phyloP scores from a whole-genome alignment of 1,140 invertebrate genomes.

The Drosophila melanica region DNA sequence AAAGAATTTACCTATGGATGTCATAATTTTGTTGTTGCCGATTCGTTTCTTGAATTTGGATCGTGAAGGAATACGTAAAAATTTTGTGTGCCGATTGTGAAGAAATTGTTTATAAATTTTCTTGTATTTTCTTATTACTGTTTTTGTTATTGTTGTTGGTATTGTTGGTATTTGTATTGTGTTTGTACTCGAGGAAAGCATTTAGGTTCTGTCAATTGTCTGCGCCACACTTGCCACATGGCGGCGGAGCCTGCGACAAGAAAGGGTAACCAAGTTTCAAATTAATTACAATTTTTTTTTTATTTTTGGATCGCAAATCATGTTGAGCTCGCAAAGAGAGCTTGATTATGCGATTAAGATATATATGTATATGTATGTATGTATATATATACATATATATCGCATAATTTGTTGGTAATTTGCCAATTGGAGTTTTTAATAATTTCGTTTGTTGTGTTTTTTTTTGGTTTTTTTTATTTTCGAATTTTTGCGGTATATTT shows the following conservation, averaged over 20 bases:
- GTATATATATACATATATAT: no score
- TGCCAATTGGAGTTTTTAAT: slow-evolving; percentile 27
- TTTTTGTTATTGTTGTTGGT: slow-evolving; percentile 14
- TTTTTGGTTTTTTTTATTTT: not conserved
- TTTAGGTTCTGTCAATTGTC: slow-evolving; percentile 34
- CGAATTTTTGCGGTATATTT: slow-evolving; percentile 17
- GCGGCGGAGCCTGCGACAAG: slow-evolving; percentile 22
- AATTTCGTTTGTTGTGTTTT: slow-evolving; percentile 10
- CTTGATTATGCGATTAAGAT: not conserved
- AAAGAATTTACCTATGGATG: slow-evolving; percentile 83
- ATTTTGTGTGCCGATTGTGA: slow-evolving; percentile 51
- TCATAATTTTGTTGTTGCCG: slow-evolving; percentile 79
- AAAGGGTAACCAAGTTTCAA: slow-evolving; percentile 1
- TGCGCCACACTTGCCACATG: slow-evolving; percentile 41
- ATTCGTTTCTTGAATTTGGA: slow-evolving; percentile 52
- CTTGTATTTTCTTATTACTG: slow-evolving; percentile 20
- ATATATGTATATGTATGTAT: no score
- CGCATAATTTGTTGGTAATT: not conserved
- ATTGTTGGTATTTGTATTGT: slow-evolving; percentile 28
- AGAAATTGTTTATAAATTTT: slow-evolving; percentile 36
- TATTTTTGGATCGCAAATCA: not conserved
- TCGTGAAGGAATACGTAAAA: slow-evolving; percentile 26
- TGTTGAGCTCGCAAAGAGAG: not conserved
- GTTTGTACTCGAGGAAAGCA: slow-evolving; percentile 32
- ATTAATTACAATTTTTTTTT: slow-evolving; percentile 2